Evolutionary conservation across 2,888 invertebrate species (phyloP), one percentile per base, ranked within the genome.

Genomic region (Subacronicta megacephala): DNA sequence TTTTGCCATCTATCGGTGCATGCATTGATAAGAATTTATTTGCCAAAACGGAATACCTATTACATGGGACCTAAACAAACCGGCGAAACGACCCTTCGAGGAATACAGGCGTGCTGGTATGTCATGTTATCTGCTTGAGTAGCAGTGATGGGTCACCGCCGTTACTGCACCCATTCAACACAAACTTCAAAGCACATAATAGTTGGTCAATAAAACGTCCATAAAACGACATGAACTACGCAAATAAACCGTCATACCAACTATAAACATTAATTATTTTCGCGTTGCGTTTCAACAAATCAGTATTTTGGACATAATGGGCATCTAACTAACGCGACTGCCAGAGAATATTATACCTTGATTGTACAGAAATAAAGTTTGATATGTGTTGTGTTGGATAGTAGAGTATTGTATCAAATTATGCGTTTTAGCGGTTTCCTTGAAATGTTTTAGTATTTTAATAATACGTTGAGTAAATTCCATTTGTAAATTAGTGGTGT

Each of bases 191-290:
- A 53, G 15, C 46, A 13, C 37, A 15, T 16, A 46, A 47, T 35
- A 43, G 17, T 16, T 18, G 20, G 44, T 38, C 26, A 42, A 61
- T 73, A 69, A n/a, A 72, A 65, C 43, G 61, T 65, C 54, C 17
- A 42, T 56, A 47, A 49, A 52, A 46, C 65, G 74, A 56, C 64
- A 42, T 62, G 64, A 44, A 72, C 47, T 45, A 43, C 43, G 6
- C 38, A 51, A 61, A 61, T 65, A 45, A 72, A 69, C 58, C 12
- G 35, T 17, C 13, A 16, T 15, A 41, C 26, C 10, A 17, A 40
- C 38, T 45, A 16, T 40, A 49, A 54, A 60, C 54, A 49, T 53
- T 43, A 40, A 66, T 52, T 62, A 62, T 49, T 42, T 40, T 26
- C 26, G 47, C 20, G 9, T 38, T 52, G 53, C 60, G 31, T 61